Evolutionary conservation across 2,113 vertebrate species (phyloP).

Genomic region (Felis chaus): DNA sequence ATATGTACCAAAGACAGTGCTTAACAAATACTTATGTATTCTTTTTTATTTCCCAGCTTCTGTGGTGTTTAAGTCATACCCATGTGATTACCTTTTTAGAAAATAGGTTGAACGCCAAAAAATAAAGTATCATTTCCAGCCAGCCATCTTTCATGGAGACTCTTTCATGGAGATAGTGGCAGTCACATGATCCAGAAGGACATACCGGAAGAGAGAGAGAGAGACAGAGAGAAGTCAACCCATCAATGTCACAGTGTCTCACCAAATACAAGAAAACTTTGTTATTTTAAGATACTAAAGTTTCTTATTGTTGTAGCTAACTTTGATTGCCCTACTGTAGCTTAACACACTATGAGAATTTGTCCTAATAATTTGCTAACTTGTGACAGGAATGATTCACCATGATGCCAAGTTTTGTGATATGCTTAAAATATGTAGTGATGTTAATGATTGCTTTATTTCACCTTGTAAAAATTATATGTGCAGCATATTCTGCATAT

Average conservation of each 20-base stretch:
- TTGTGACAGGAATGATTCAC: background rate
- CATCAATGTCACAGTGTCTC: background rate
- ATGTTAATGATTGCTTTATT: background rate
- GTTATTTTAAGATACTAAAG: background rate
- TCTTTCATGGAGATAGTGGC: background rate
- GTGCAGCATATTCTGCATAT: background rate
- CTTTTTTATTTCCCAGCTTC: background rate
- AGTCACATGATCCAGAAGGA: background rate
- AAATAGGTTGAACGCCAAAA: background rate
- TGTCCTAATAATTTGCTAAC: background rate
- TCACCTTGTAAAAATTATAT: background rate
- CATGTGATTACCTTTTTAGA: background rate
- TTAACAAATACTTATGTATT: background rate
- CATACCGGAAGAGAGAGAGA: background rate
- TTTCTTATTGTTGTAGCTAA: background rate
- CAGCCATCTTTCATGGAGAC: background rate
- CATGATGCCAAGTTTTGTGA: background rate
- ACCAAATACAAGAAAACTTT: background rate
- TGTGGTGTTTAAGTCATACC: background rate
- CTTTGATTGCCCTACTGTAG: background rate
- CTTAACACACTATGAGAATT: background rate
- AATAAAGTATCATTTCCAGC: too few relatives aligned
- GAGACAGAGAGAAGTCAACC: background rate
- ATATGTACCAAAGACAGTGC: background rate
- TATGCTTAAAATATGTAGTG: background rate